These are phyloP conservation scores for Aepyceros melampus DNA, from an alignment of 2,113 vertebrate genomes.

Conservation along the genomic window DNA sequence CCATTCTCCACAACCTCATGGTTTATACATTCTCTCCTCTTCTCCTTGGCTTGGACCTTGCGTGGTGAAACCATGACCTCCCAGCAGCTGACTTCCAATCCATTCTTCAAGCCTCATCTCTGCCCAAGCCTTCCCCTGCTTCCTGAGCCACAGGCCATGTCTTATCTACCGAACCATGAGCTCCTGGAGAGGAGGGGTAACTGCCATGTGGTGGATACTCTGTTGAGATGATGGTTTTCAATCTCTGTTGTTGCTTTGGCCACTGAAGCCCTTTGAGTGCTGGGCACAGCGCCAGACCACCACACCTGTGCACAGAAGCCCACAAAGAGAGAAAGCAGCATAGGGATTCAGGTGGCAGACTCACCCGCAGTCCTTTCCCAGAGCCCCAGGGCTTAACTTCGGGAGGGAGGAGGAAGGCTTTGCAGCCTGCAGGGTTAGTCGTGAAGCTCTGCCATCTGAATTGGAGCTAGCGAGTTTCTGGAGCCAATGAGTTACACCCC, in stretches of 20 bases:
- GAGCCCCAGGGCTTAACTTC: background rate
- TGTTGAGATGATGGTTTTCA: rapidly evolving
- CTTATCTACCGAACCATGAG: background rate
- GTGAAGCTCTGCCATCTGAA: background rate
- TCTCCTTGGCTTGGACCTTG: background rate
- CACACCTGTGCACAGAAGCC: background rate
- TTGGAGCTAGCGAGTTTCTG: background rate
- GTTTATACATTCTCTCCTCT: background rate
- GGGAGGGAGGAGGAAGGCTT: background rate
- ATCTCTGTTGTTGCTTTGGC: background rate
- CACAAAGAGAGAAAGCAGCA: background rate
- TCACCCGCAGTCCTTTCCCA: background rate
- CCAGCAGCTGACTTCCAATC: background rate
- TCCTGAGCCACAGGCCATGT: background rate
- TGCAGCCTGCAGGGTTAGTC: background rate
- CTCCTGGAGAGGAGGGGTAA: too few relatives aligned
- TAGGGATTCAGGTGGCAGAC: rapidly evolving
- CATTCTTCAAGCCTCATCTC: background rate
- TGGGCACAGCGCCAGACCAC: background rate
- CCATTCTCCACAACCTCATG: background rate
- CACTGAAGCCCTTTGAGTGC: background rate
- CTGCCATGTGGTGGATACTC: background rate
- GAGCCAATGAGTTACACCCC: rapidly evolving
- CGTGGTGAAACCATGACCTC: background rate
- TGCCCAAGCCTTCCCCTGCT: background rate